Evolutionary conservation across 2,888 invertebrate genomes (phyloP), one percentile per base, ranked within the genome.

Genomic region (Lypha dubia): DNA sequence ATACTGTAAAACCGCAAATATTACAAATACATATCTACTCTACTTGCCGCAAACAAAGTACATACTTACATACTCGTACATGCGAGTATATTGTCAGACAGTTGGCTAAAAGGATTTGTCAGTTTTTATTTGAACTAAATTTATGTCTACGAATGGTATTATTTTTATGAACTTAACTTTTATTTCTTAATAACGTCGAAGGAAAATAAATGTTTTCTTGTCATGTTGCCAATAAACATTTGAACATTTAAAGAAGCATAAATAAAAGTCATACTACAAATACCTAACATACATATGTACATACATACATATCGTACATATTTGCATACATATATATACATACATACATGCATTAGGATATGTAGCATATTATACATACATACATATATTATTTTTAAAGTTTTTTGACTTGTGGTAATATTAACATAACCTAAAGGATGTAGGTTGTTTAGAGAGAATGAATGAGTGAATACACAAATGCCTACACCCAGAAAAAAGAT

Each of bases 131-230:
- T 68, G 62, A 53, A 81, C 35, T 20, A 74, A 80, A 84, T 84
- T 80, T 76, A 80, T 80, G 75, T 75, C 35, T 35, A 28, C 41
- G 35, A 56, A n/a, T 51, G 28, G 60, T 73, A 76, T 68, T 53
- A 76, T 84, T 77, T 84, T 84, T 84, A 84, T 84, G 81, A 80
- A 84, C 76, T 84, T 68, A 79, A 73, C 62, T 80, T 81, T 70
- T 81, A 81, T 81, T 75, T 81, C 75, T 81, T 75, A 75, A 81
- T 81, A 81, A 75, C 68, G 46, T 46, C 68, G 62, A 81, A 65
- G 56, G 24, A 65, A 53, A 70, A 75, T 53, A 75, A 63, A 79
- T 79, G 46, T 71, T 71, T 79, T 81, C 75, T 81, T 81, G 81
- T 81, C 81, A 75, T 75, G 68, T 81, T 81, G 81, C 81, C 81